phyloP scores from a whole-genome alignment of 2,888 invertebrate species.

The Oxycera nigricornis region DNA sequence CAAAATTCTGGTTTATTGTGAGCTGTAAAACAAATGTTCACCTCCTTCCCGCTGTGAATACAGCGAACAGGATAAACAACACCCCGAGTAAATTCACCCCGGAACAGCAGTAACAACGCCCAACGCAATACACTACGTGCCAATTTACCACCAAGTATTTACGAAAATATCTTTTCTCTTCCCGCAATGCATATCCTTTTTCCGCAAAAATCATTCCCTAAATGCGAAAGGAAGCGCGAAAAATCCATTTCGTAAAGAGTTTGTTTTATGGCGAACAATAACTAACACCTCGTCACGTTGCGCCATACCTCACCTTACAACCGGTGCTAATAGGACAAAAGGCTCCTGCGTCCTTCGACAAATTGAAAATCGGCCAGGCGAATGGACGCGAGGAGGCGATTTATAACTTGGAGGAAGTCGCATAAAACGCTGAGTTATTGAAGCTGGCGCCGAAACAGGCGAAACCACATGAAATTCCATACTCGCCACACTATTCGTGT shows the following conservation, averaged over 20 bases:
- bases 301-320: not conserved
- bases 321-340: constrained; percentile 4
- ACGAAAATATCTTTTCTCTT: too few relatives aligned
- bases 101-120: too few relatives aligned
- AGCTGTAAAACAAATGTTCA: too few relatives aligned
- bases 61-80: too few relatives aligned
- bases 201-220: too few relatives aligned
- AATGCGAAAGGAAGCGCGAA: too few relatives aligned
- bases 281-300: constrained; percentile 12
- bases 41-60: too few relatives aligned
- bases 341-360: not conserved
- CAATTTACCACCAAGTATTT: too few relatives aligned
- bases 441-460: constrained; percentile 9
- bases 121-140: too few relatives aligned
- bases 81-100: too few relatives aligned
- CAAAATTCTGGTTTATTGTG: too few relatives aligned
- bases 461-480: constrained; percentile 15
- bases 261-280: constrained; percentile 27
- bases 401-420: constrained; percentile 17
- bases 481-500: constrained; percentile 25
- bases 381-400: constrained; percentile 6
- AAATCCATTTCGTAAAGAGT: constrained; percentile 2
- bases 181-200: too few relatives aligned
- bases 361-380: constrained; percentile 18
- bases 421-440: not conserved